A percentile compares a stretch with the other conserved stretches of the same genome.
Evolutionary conservation across 2,113 vertebrate genomes (phyloP).

Genomic region (Semnornis frantzii): DNA sequence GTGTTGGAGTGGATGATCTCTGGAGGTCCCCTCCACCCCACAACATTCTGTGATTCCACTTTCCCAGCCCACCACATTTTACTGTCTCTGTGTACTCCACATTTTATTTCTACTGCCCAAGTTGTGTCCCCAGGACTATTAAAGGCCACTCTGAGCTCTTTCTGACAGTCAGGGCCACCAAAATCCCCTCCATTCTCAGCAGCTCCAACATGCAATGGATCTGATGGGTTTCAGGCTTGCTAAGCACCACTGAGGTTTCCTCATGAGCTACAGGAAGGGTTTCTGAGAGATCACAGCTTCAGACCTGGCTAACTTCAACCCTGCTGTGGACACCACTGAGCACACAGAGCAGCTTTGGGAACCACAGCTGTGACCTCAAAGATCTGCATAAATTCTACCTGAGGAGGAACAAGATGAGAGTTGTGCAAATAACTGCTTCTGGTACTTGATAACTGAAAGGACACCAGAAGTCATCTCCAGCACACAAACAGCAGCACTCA

Average conservation of each 20-base stretch:
- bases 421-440: conserved; percentile 79
- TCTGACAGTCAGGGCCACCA: neutral
- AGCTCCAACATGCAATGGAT: neutral
- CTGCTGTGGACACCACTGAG: conserved; percentile 70
- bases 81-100: neutral
- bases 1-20: neutral
- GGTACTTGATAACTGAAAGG: conserved; percentile 65
- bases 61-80: too few relatives aligned
- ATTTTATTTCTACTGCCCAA: neutral
- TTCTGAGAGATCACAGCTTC: conserved; percentile 40
- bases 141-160: neutral
- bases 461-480: conserved; percentile 55
- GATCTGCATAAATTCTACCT: conserved; percentile 84
- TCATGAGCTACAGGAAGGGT: conserved; percentile 38
- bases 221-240: neutral
- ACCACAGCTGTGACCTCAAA: conserved; percentile 81
- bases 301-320: conserved; percentile 62
- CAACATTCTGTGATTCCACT: neutral
- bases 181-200: neutral
- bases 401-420: conserved; percentile 78
- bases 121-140: neutral
- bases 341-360: conserved; percentile 72
- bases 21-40: neutral
- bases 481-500: conserved; percentile 8
- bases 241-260: neutral